Evolutionary conservation across 2,113 vertebrate genomes (phyloP).

Genomic region (Barnardius zonarius): DNA sequence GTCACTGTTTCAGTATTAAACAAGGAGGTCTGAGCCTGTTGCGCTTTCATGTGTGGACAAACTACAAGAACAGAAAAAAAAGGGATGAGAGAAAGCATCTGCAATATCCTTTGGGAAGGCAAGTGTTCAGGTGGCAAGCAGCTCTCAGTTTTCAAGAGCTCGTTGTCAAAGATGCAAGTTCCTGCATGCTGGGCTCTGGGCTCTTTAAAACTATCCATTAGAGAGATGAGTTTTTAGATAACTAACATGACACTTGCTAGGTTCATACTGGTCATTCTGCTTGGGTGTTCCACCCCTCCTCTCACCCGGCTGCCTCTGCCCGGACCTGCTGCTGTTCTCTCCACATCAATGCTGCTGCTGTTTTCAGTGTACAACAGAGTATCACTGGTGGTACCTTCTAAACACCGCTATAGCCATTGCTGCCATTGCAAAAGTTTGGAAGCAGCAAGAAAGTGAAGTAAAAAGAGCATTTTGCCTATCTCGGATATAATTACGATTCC

Average conservation of each 20-base stretch:
- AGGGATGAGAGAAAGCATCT: background rate
- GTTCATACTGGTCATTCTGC: conserved; percentile 35
- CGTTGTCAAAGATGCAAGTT: conserved; percentile 32
- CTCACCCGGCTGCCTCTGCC: background rate
- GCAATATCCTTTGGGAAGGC: background rate
- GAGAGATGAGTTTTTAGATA: conserved; percentile 55
- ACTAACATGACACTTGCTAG: background rate
- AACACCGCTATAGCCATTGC: background rate
- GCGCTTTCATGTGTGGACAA: background rate
- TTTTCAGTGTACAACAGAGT: background rate
- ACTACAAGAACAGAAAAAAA: background rate
- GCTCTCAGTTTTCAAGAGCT: background rate
- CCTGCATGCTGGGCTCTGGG: conserved; percentile 11
- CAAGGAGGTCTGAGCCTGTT: background rate
- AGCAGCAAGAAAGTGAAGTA: background rate
- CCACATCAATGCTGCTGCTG: background rate
- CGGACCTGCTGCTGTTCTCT: background rate
- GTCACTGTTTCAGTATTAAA: background rate
- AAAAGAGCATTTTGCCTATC: background rate
- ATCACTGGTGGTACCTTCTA: background rate
- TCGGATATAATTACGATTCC: background rate
- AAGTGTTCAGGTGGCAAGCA: background rate
- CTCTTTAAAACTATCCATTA: conserved; percentile 31
- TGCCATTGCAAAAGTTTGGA: background rate
- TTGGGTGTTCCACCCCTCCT: conserved; percentile 36